phyloP scores from a whole-genome alignment of 2,888 invertebrate genomes.

The Andrena fulva region DNA sequence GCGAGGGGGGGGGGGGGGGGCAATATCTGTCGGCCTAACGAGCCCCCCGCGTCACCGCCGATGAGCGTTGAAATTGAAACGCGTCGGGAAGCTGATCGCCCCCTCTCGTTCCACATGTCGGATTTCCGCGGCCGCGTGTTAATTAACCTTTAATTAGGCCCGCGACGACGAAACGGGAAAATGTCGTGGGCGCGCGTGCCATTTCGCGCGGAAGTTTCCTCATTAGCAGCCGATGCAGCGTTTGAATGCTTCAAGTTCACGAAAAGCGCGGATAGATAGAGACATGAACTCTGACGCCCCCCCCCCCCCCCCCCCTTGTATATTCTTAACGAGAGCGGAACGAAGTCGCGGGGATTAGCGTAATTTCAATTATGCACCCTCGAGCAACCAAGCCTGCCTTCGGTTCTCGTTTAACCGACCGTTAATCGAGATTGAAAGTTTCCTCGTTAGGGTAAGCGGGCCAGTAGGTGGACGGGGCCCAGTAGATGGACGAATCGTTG shows the following conservation, averaged over 20 bases:
- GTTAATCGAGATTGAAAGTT: constrained; percentile 68
- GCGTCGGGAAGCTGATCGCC: background rate
- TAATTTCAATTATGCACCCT: constrained; percentile 38
- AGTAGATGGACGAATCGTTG: too few relatives aligned
- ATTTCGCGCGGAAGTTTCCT: constrained; percentile 44
- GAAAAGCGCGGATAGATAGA: background rate
- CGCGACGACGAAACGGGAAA: background rate
- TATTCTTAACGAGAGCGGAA: constrained; percentile 16
- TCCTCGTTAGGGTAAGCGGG: too few relatives aligned
- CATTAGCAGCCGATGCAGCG: constrained; percentile 31
- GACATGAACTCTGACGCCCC: background rate
- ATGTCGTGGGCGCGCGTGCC: background rate
- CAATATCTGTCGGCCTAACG: background rate
- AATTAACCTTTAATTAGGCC: constrained; percentile 51
- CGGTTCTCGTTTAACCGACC: background rate
- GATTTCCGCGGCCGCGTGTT: background rate
- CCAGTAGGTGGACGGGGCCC: too few relatives aligned
- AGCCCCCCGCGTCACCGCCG: background rate
- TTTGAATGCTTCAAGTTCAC: constrained; percentile 28
- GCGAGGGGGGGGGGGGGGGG: background rate
- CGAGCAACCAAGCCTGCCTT: constrained; percentile 13
- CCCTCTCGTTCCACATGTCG: background rate
- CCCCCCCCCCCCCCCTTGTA: background rate
- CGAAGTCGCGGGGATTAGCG: constrained; percentile 26
- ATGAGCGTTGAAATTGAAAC: constrained; percentile 15